Evolutionary conservation across 2,113 vertebrate genomes (phyloP).

Genomic region (Girardinichthys multiradiatus): DNA sequence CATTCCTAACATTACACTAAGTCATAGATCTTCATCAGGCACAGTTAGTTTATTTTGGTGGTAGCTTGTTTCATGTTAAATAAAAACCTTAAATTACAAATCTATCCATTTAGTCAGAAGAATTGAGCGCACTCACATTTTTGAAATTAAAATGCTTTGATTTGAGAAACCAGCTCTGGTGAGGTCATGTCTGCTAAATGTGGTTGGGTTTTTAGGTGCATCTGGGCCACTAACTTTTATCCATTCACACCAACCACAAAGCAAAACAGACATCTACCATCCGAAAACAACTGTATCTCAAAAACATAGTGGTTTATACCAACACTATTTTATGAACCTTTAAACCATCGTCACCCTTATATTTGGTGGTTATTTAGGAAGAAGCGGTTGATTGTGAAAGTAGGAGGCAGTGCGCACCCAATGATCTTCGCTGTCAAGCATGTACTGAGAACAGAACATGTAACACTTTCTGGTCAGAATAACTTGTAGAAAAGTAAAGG

Average conservation of each 20-base stretch:
- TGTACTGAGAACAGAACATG: too few species aligned
- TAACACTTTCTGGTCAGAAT: too few species aligned
- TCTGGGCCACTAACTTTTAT: background rate
- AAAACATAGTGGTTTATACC: background rate
- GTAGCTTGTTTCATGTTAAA: background rate
- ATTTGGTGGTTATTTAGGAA: too few species aligned
- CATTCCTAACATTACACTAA: background rate
- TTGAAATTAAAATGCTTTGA: background rate
- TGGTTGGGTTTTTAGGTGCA: background rate
- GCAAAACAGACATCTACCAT: too few species aligned
- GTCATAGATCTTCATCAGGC: conserved; percentile 13
- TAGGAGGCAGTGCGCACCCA: too few species aligned
- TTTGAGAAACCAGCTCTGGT: background rate
- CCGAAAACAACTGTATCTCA: background rate
- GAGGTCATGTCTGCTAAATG: background rate
- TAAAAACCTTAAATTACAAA: background rate
- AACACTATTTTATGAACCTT: too few species aligned
- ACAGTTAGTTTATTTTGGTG: background rate
- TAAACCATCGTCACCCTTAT: too few species aligned
- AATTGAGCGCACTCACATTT: background rate
- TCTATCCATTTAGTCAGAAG: background rate
- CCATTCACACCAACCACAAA: too few species aligned
- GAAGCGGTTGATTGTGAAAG: too few species aligned
- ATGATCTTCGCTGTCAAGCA: too few species aligned
- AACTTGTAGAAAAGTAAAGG: too few species aligned